These are phyloP conservation scores for Pipa parva DNA, from an alignment of 2,113 vertebrate species.

Conservation along the genomic window DNA sequence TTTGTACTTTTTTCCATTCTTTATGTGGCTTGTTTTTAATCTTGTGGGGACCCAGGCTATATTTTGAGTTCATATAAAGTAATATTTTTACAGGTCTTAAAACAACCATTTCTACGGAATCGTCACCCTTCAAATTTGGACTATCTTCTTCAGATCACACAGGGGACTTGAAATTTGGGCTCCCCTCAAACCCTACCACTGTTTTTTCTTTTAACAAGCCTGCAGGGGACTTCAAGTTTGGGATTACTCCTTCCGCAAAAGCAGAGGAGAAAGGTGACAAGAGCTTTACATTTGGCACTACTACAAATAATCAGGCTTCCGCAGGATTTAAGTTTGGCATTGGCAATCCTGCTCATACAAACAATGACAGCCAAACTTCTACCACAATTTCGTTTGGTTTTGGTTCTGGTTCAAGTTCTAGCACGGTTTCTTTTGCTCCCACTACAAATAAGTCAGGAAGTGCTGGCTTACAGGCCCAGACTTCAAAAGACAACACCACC, in stretches of 20 bases:
- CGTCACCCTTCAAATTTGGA: slow-evolving; percentile 67
- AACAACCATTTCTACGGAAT: slow-evolving; percentile 50
- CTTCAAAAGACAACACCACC: slow-evolving; percentile 59
- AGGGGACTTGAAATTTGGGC: slow-evolving; percentile 72
- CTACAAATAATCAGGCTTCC: slow-evolving; percentile 15
- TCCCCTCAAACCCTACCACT: slow-evolving; percentile 55
- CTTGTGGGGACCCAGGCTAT: no score
- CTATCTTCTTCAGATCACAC: slow-evolving; percentile 56
- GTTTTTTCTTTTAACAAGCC: slow-evolving; percentile 62
- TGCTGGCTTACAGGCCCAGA: slow-evolving; percentile 59
- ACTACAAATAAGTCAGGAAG: slow-evolving; percentile 61
- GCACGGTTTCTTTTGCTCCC: slow-evolving; percentile 52
- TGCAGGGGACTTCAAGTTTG: slow-evolving; percentile 64
- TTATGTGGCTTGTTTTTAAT: no score
- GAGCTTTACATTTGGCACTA: slow-evolving; percentile 38
- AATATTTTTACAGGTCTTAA: slow-evolving; percentile 57
- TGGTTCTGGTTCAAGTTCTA: slow-evolving; percentile 56
- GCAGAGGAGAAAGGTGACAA: slow-evolving; percentile 70
- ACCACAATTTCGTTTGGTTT: slow-evolving; percentile 62
- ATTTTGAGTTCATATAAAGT: no score
- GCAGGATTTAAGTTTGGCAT: slow-evolving; percentile 67
- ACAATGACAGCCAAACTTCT: slow-evolving; percentile 37
- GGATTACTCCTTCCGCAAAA: slow-evolving; percentile 59
- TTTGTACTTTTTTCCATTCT: no score
- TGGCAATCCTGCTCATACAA: slow-evolving; percentile 54